Evolutionary conservation across 1,140 invertebrate genomes (phyloP), one percentile per base, ranked within the genome.

Genomic region (Nylanderia fulva): DNA sequence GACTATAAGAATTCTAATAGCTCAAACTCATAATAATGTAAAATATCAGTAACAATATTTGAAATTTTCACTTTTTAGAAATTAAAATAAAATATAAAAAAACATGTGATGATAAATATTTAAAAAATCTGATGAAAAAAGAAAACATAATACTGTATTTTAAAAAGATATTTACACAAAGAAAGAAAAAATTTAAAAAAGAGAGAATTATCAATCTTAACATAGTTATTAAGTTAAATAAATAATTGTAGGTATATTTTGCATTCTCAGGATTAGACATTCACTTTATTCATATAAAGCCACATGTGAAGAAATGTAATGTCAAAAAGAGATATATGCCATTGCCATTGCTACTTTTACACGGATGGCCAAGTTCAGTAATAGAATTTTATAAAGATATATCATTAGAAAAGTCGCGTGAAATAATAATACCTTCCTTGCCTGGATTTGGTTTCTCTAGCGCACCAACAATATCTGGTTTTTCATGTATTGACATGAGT

Each of bases 281-380:
- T 18, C 96, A 97, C 91, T 97, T 96, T 87, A 92, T 96, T 63
- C 96, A 96, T 68, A n/a, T n/a, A n/a, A n/a, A n/a, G n/a, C n/a
- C n/a, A n/a, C n/a, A n/a, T n/a, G 95, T 96, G 0, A 33, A 1
- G 3, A 33, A 3, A 33, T 33, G 29, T 33, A 33, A 33, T 33
- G 29, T 33, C 1, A 3, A 33, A 3, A 39, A 90, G 90, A 69
- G 95, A 94, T 92, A 95, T 98, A 0, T 97, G 7, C 97, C 97
- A 33, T 33, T 33, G 29, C 29, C n/a, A n/a, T n/a, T n/a, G n/a
- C n/a, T n/a, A 33, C 29, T 99, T 5, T 91, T 98, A 8, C 98
- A 99, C 91, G 98, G 98, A 18, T 99, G 98, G 98, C 98, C 98
- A 2, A 98, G 98, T 18, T 98, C 97, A 0, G 95, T 98, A 7